Conservation (phyloP, 2,797 vertebrate species). For the Sebastiscus tertius region DNA sequence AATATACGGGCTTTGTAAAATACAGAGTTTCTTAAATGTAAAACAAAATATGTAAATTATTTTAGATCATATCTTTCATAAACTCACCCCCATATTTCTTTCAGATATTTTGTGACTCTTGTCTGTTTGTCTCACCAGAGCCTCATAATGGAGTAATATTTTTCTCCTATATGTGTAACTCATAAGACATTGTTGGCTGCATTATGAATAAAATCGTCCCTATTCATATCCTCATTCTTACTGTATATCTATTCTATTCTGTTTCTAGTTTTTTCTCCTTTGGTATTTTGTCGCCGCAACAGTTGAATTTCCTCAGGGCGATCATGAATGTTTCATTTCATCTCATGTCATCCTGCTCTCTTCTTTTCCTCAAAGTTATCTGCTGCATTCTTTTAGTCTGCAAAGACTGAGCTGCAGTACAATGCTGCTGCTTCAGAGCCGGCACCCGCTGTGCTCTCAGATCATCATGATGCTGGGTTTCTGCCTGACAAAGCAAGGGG, state of each 20-base stretch:
- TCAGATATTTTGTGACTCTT: not conserved
- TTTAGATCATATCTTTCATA: not conserved
- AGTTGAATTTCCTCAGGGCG: conserved; percentile 36
- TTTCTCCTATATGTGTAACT: not conserved
- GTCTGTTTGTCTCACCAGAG: not conserved
- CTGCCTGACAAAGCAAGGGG: conserved; percentile 37
- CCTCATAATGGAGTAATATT: not conserved
- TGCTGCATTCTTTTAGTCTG: conserved; percentile 36
- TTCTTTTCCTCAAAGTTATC: conserved; percentile 26
- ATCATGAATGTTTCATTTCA: conserved; percentile 62
- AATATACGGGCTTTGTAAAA: too few species aligned
- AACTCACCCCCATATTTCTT: not conserved
- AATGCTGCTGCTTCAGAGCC: conserved; percentile 20
- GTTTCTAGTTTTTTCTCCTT: conserved; percentile 20
- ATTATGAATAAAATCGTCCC: not conserved
- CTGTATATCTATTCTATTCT: conserved; percentile 1
- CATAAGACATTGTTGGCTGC: not conserved
- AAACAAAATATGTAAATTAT: not conserved
- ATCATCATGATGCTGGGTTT: conserved; percentile 38
- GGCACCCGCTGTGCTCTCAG: conserved; percentile 43
- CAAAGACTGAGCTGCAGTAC: conserved; percentile 16
- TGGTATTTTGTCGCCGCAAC: conserved; percentile 34
- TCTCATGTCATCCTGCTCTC: conserved; percentile 29
- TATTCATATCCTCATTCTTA: not conserved
- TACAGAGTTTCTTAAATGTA: not conserved